Conservation (phyloP, 1,140 invertebrate species). For the Sycophila sp. region DNA sequence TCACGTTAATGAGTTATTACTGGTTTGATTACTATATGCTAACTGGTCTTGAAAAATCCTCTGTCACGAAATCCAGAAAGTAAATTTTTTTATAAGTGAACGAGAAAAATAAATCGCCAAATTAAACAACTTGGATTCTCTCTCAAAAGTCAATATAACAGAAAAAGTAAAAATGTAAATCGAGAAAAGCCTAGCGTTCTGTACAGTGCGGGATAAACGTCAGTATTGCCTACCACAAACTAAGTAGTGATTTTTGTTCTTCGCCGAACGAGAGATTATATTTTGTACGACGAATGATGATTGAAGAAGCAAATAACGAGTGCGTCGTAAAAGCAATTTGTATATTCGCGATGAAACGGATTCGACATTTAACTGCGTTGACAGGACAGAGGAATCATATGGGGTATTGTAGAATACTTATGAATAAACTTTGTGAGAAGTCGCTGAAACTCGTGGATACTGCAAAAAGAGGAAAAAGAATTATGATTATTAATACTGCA, state of each 20-base stretch:
- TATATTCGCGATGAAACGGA: neutral
- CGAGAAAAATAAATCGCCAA: neutral
- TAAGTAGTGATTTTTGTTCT: slow-evolving; percentile 10
- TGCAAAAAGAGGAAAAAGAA: too few species aligned
- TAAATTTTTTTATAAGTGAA: neutral
- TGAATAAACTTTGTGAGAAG: slow-evolving; percentile 1
- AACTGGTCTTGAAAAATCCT: too few species aligned
- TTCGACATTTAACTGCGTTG: neutral
- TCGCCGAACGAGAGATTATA: slow-evolving; percentile 18
- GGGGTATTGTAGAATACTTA: neutral
- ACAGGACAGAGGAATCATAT: slow-evolving; percentile 5
- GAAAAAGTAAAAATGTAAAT: slow-evolving; percentile 24
- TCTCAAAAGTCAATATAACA: slow-evolving; percentile 26
- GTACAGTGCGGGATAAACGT: slow-evolving; percentile 19
- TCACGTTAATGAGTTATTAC: too few species aligned
- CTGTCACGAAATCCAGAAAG: too few species aligned
- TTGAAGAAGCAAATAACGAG: neutral
- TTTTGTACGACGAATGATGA: slow-evolving; percentile 21
- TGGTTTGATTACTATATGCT: too few species aligned
- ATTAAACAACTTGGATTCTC: neutral
- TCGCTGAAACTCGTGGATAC: neutral
- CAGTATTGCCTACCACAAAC: slow-evolving; percentile 20
- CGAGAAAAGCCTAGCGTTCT: slow-evolving; percentile 17
- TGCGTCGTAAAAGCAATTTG: slow-evolving; percentile 5
- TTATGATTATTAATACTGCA: too few species aligned